Conservation (phyloP, 2,888 invertebrate species). For the Synanthedon tipuliformis region DNA sequence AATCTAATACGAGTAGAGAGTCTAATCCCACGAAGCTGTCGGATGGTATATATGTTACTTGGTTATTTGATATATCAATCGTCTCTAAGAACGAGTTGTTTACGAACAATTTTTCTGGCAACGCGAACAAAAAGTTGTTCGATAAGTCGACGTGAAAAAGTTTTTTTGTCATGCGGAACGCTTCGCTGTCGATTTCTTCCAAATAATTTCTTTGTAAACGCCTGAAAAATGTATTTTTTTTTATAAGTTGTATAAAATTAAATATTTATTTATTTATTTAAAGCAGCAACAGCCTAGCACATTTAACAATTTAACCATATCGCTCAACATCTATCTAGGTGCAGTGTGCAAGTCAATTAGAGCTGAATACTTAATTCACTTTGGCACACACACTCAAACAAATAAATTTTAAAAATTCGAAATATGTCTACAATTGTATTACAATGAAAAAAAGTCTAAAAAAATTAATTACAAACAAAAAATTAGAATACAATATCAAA, state of each 20-base stretch:
- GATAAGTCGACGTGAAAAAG: slow-evolving; percentile 77
- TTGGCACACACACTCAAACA: too few species aligned
- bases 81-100: slow-evolving; percentile 71
- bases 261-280: too few species aligned
- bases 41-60: slow-evolving; percentile 68
- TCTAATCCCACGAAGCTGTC: slow-evolving; percentile 69
- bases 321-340: too few species aligned
- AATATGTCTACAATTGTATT: not conserved
- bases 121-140: slow-evolving; percentile 70
- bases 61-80: slow-evolving; percentile 76
- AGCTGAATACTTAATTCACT: too few species aligned
- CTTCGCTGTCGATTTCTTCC: slow-evolving; percentile 70
- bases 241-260: too few species aligned
- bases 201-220: slow-evolving; percentile 75
- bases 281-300: too few species aligned
- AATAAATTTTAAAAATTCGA: too few species aligned
- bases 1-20: slow-evolving; percentile 75
- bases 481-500: too few species aligned
- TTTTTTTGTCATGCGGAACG: slow-evolving; percentile 70
- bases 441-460: too few species aligned
- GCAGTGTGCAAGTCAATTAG: too few species aligned
- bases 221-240: slow-evolving; percentile 52
- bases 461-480: too few species aligned
- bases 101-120: slow-evolving; percentile 71
- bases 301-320: too few species aligned